phyloP scores from a whole-genome alignment of 2,113 vertebrate genomes.

The Sclerurus mexicanus region DNA sequence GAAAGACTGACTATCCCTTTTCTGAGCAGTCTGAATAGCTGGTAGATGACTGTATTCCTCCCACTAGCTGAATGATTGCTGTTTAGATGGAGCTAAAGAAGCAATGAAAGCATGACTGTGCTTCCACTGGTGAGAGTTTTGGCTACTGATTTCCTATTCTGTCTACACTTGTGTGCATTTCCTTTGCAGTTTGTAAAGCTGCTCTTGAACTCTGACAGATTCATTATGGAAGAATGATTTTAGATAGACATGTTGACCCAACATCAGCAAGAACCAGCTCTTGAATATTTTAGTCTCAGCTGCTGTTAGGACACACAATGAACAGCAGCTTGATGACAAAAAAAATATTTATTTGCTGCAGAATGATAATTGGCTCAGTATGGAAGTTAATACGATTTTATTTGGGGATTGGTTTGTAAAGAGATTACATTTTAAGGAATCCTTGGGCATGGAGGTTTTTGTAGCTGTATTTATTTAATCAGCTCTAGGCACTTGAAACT shows the following conservation, averaged over 20 bases:
- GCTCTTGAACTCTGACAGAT: not conserved
- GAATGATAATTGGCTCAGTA: not conserved
- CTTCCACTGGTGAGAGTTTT: not conserved
- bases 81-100: not conserved
- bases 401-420: slow-evolving; percentile 30
- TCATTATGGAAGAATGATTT: not conserved
- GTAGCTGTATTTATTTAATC: not conserved
- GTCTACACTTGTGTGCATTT: not conserved
- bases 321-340: not conserved
- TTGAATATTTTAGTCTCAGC: not conserved
- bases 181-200: not conserved
- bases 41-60: not conserved
- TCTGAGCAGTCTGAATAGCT: not conserved
- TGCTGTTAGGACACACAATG: not conserved
- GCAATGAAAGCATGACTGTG: not conserved
- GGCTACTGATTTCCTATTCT: not conserved
- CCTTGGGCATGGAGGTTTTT: not conserved
- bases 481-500: not conserved
- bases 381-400: slow-evolving; percentile 5
- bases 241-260: not conserved
- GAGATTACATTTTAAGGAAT: slow-evolving; percentile 17
- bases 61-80: not conserved
- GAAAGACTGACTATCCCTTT: not conserved
- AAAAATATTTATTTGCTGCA: not conserved
- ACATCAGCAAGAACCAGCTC: not conserved